A percentile compares a stretch with the other conserved stretches of the same genome.
Evolutionary conservation across 2,797 vertebrate species (phyloP).

Genomic region (Megalops cyprinoides): DNA sequence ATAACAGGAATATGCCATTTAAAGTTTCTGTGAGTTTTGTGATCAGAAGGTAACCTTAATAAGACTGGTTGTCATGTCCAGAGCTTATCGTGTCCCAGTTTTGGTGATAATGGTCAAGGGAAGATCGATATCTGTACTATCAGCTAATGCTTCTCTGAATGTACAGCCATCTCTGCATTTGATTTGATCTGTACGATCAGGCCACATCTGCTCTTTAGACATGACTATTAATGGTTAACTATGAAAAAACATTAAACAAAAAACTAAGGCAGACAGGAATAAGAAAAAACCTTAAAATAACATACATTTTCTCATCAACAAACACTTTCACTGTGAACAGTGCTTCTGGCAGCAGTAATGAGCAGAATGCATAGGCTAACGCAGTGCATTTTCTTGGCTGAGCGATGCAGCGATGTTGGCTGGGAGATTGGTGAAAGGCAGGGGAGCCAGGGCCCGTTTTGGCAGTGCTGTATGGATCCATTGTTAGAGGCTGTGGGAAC

Average conservation of each 20-base stretch:
- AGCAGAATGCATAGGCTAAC: background rate
- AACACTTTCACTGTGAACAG: background rate
- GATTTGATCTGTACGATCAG: background rate
- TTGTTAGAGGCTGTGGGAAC: constrained; percentile 36
- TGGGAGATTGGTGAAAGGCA: background rate
- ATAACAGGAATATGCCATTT: background rate
- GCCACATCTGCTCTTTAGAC: background rate
- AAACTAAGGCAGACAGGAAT: background rate
- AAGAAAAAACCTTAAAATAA: background rate
- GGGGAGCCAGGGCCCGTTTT: constrained; percentile 2
- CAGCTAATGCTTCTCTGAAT: background rate
- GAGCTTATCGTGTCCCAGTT: background rate
- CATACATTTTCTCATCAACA: background rate
- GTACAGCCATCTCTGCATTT: background rate
- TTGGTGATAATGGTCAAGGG: background rate
- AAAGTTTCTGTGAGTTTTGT: background rate
- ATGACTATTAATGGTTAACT: background rate
- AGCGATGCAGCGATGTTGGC: background rate
- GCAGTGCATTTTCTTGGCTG: background rate
- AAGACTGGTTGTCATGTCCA: background rate
- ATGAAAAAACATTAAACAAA: background rate
- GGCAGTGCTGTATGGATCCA: constrained; percentile 18
- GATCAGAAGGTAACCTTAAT: background rate
- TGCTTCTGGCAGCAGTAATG: background rate
- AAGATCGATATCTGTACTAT: background rate